Evolutionary conservation across 1,140 invertebrate genomes (phyloP).

Genomic region (Sycobia sp.): DNA sequence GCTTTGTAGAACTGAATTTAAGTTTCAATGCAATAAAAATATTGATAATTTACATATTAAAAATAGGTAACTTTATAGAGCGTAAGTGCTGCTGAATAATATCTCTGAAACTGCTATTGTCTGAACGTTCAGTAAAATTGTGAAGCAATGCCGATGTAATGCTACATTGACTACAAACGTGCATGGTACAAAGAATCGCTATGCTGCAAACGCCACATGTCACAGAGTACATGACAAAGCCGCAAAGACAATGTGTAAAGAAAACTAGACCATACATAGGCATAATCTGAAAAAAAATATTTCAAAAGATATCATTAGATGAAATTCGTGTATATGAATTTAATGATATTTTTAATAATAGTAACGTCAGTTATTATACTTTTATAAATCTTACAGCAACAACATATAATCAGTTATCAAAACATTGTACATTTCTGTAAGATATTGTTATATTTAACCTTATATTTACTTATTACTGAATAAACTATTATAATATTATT

Average conservation of each 20-base stretch:
- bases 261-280: constrained; percentile 45
- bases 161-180: constrained; percentile 41
- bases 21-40: not conserved
- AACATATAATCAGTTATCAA: no score
- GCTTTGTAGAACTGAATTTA: not conserved
- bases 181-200: constrained; percentile 44
- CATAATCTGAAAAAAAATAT: constrained; percentile 22
- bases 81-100: constrained; percentile 25
- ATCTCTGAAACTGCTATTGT: not conserved
- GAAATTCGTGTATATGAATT: not conserved
- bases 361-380: no score
- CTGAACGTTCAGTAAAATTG: not conserved
- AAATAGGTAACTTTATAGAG: constrained; percentile 12
- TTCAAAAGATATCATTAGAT: not conserved
- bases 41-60: not conserved
- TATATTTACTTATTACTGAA: no score
- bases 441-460: no score
- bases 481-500: no score
- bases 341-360: not conserved
- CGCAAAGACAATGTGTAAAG: constrained; percentile 36
- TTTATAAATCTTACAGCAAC: no score
- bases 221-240: constrained; percentile 39
- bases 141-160: constrained; percentile 36
- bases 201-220: constrained; percentile 41
- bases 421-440: no score